Conservation (phyloP, 2,797 vertebrate species). For the Tragelaphus oryx region DNA sequence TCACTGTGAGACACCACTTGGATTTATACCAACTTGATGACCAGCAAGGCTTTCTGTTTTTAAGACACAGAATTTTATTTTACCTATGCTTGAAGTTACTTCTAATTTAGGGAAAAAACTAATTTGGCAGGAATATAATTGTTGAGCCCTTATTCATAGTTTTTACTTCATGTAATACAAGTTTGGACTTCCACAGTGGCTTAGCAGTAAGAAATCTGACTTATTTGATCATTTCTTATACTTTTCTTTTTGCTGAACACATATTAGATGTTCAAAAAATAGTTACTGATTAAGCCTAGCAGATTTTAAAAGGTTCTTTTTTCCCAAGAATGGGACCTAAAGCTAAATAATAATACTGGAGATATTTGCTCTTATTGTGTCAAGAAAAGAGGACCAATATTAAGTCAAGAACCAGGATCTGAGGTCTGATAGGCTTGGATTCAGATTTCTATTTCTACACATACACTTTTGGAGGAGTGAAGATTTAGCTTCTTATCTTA, state of each 20-base stretch:
- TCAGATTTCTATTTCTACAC: background rate
- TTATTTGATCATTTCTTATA: background rate
- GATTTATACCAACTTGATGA: slow-evolving; percentile 65
- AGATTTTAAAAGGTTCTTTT: background rate
- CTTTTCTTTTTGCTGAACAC: background rate
- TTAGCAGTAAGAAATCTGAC: background rate
- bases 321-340: background rate
- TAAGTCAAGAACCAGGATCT: background rate
- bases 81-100: slow-evolving; percentile 61
- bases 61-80: slow-evolving; percentile 61
- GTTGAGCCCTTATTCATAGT: background rate
- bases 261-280: background rate
- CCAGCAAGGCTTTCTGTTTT: slow-evolving; percentile 68
- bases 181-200: background rate
- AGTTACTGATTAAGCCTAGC: background rate
- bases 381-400: background rate
- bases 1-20: slow-evolving; percentile 57
- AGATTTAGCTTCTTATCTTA: background rate
- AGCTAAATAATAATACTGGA: background rate
- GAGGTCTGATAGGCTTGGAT: background rate
- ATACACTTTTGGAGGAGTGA: background rate
- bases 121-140: slow-evolving; percentile 47
- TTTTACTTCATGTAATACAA: background rate
- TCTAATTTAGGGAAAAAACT: slow-evolving; percentile 62
- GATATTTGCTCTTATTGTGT: background rate